Evolutionary conservation across 2,888 invertebrate genomes (phyloP), one percentile per base, ranked within the genome.

Genomic region (Caenorhabditis becei): DNA sequence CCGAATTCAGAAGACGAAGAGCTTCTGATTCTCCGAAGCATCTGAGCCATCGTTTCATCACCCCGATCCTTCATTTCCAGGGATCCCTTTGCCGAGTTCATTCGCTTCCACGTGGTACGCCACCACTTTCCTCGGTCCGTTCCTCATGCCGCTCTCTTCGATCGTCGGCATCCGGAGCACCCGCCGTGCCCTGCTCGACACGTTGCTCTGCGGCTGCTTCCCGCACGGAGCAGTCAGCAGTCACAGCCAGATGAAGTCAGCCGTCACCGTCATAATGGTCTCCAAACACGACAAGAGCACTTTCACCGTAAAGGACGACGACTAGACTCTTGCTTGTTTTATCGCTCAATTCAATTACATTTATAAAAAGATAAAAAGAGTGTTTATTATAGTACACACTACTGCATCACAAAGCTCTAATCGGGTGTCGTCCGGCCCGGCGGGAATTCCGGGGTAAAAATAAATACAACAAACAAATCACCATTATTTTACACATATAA

Each of bases 101-200:
- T 66, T 80, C 23, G 65, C 61, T 1, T 54, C 75, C 28, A 80
- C 80, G 0, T 80, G 80, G 80, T 80, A 80, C 37, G 80, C 80
- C 20, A 61, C 66, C 26, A 80, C 80, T 2, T 80, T 80, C 44
- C 65, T 80, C 26, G 80, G 80, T 4, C 80, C 80, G 0, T 75
- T 75, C 32, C 51, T 80, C 14, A 75, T 66, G 62, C 80, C 80
- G 10, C 59, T 80, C n/a, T 75, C 75, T 14, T 80, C 80, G 0
- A 75, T 80, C 23, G 37, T 80, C n/a, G 67, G 72, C 20, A 67
- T 80, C 23, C 23, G 37, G 35, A 69, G 63, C 16, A 80, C 74
- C 8, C 49, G 79, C 26, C 35, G 32, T 20, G 74, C 74, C n/a
- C 61, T 80, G 0, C 1, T 80, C 5, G 47, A 59, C 7, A 53